Evolutionary conservation across 2,888 invertebrate genomes (phyloP).

Genomic region (Molanna angustata): DNA sequence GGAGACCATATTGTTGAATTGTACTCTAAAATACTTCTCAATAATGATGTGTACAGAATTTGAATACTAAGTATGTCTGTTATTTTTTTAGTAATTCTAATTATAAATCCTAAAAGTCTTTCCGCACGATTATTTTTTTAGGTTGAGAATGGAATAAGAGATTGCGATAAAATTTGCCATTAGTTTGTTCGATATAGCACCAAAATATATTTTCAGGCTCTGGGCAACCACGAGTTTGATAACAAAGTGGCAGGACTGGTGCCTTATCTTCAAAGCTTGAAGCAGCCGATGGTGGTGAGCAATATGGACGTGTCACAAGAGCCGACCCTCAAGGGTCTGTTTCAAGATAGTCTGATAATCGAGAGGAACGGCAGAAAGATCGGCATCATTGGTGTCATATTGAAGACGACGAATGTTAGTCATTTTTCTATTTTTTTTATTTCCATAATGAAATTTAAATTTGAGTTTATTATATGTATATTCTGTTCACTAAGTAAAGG

Average conservation of each 20-base stretch:
- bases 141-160: too few relatives aligned
- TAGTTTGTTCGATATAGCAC: too few relatives aligned
- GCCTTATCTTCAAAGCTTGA: conserved; percentile 63
- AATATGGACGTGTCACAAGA: conserved; percentile 73
- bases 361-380: conserved; percentile 62
- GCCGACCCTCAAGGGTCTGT: conserved; percentile 60
- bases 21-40: too few relatives aligned
- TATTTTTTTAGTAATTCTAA: too few relatives aligned
- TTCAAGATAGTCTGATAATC: conserved; percentile 63
- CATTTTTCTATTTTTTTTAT: too few relatives aligned
- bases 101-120: too few relatives aligned
- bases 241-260: conserved; percentile 67
- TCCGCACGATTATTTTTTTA: too few relatives aligned
- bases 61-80: too few relatives aligned
- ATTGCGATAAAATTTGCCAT: too few relatives aligned
- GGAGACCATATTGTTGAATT: too few relatives aligned
- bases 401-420: conserved; percentile 43
- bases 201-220: conserved; percentile 64
- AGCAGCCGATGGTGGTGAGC: conserved; percentile 67
- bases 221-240: conserved; percentile 89
- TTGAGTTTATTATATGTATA: neutral
- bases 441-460: neutral
- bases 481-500: too few relatives aligned
- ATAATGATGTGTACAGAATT: too few relatives aligned
- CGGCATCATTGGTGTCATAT: conserved; percentile 76